Evolutionary conservation across 2,888 invertebrate genomes (phyloP).

Genomic region (Microctonus brassicae): DNA sequence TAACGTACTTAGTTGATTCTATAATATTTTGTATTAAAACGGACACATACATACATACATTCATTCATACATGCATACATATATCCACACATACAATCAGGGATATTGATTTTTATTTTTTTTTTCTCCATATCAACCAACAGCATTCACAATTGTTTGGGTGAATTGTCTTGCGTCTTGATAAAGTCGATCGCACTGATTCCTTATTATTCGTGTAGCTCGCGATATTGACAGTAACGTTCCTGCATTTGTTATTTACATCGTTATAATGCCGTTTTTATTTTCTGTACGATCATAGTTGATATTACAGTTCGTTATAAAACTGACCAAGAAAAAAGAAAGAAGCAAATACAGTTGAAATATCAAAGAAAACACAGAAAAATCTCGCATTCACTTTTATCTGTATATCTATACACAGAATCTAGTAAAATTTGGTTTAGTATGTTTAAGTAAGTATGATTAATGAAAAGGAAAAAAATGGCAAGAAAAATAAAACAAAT

Average conservation of each 20-base stretch:
- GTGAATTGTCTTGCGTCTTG: conserved; percentile 19
- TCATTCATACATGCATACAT: too few species aligned
- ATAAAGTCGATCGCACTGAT: neutral
- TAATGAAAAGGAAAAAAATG: too few species aligned
- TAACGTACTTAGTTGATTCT: conserved; percentile 29
- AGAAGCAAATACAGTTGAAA: conserved; percentile 27
- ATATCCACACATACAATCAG: neutral
- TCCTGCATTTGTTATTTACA: conserved; percentile 37
- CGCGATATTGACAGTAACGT: conserved; percentile 29
- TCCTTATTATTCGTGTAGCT: conserved; percentile 21
- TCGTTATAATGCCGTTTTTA: conserved; percentile 35
- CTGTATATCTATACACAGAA: conserved; percentile 30
- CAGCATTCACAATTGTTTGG: conserved; percentile 5
- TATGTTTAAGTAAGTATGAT: conserved; percentile 13
- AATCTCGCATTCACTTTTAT: conserved; percentile 27
- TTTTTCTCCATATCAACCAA: conserved; percentile 1
- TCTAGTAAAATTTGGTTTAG: conserved; percentile 25
- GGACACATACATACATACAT: conserved; percentile 6
- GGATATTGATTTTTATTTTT: conserved; percentile 14
- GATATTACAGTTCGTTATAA: conserved; percentile 33
- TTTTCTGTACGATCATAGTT: conserved; percentile 37
- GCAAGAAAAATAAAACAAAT: neutral
- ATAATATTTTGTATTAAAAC: conserved; percentile 20
- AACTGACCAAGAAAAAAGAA: conserved; percentile 33
- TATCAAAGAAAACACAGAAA: conserved; percentile 21